Percentiles rank a stretch among this genome's conserved stretches.
Conservation (phyloP, 1,140 invertebrate genomes). For the Anastrepha ludens region DNA sequence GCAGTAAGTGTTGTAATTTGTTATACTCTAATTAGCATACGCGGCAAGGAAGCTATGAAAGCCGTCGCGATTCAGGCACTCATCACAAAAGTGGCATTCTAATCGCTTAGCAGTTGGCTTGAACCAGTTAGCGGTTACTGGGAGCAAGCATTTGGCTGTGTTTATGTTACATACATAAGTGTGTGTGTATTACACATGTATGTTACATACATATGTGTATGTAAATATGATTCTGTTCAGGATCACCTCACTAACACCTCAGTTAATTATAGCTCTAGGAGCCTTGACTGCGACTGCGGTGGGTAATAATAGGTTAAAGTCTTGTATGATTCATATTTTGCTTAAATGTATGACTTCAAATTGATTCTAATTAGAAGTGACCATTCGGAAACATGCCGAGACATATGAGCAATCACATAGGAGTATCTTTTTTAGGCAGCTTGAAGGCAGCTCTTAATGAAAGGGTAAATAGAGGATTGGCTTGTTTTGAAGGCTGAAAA, state of each 20-base stretch:
- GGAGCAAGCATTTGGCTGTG: not conserved
- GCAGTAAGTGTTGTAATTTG: conserved; percentile 41
- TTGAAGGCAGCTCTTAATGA: too few relatives aligned
- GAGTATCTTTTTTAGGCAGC: too few relatives aligned
- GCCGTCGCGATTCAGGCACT: not conserved
- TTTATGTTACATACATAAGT: not conserved
- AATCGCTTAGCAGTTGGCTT: not conserved
- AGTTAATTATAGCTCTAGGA: not conserved
- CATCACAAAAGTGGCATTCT: not conserved
- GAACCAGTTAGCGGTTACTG: not conserved
- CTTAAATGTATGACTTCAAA: conserved; percentile 30
- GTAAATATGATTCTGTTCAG: too few relatives aligned
- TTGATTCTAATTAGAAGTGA: conserved; percentile 44
- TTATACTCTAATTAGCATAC: conserved; percentile 41
- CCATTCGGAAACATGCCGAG: not conserved
- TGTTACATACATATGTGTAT: too few relatives aligned
- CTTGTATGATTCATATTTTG: not conserved
- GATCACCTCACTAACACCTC: conserved; percentile 18
- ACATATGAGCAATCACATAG: too few relatives aligned
- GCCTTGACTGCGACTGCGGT: not conserved
- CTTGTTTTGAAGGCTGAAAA: too few relatives aligned
- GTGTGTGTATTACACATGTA: not conserved
- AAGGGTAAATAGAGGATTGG: too few relatives aligned
- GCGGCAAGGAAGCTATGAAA: conserved; percentile 26
- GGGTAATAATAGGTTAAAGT: not conserved